These are phyloP conservation scores for Chrysaora quinquecirrha DNA, from an alignment of 30 jellyfish, hydroid and myxozoan species.

Conservation along the genomic window DNA sequence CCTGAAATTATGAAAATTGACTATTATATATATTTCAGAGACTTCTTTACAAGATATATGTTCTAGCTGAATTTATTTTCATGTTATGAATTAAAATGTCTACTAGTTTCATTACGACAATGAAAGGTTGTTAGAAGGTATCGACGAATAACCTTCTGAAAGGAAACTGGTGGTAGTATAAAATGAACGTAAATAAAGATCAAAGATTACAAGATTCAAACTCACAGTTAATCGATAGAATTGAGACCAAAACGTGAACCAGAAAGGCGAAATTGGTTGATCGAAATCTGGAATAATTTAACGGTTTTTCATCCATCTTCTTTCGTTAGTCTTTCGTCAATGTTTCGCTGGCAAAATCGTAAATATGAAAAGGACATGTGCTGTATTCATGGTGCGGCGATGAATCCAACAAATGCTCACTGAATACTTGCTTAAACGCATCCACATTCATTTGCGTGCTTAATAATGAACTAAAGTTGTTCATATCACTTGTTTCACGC, in stretches of 20 bases:
- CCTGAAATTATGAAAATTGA: no score
- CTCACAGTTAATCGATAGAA: not conserved
- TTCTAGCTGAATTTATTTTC: no score
- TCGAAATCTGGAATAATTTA: not conserved
- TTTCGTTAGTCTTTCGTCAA: no score
- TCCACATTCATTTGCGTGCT: slow-evolving; percentile 8
- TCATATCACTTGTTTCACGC: no score
- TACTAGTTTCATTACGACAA: no score
- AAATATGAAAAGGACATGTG: slow-evolving; percentile 32
- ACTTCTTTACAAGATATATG: no score
- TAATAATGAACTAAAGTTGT: not conserved
- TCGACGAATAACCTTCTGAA: not conserved
- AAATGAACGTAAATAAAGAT: not conserved
- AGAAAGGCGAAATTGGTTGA: not conserved
- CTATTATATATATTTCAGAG: no score
- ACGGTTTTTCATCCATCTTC: slow-evolving; percentile 12
- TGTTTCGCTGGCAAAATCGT: no score
- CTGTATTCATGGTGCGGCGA: slow-evolving; percentile 77
- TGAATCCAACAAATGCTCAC: slow-evolving; percentile 41
- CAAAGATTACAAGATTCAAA: not conserved
- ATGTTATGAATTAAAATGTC: no score
- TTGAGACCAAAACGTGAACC: not conserved
- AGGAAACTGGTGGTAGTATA: not conserved
- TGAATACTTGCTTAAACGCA: slow-evolving; percentile 49
- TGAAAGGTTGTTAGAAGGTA: no score